Evolutionary conservation across 2,797 vertebrate genomes (phyloP).

Genomic region (Nannoperca australis): DNA sequence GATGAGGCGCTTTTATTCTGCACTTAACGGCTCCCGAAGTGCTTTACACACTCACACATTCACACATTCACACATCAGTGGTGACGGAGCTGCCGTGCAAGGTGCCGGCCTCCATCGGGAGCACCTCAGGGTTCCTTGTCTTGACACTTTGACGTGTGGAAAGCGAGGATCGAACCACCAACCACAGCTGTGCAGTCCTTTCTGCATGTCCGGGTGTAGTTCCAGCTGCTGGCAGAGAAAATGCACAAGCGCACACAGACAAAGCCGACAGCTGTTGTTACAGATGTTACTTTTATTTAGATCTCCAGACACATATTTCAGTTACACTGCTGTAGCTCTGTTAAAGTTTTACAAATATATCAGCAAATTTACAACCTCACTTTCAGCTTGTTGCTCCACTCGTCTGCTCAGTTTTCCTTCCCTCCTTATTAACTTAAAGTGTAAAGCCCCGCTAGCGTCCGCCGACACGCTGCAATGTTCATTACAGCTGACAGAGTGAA

Average conservation of each 20-base stretch:
- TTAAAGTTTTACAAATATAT: conserved; percentile 69
- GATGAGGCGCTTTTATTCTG: too few relatives aligned
- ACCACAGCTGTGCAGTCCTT: too few relatives aligned
- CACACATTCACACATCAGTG: too few relatives aligned
- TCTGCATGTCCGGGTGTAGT: background rate
- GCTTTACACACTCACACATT: too few relatives aligned
- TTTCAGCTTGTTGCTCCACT: background rate
- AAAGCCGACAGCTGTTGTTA: conserved; percentile 32
- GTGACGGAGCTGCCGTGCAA: too few relatives aligned
- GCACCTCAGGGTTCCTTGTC: too few relatives aligned
- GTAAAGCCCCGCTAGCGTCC: conserved; percentile 15
- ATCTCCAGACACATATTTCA: conserved; percentile 74
- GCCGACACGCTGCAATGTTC: background rate
- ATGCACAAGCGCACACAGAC: conserved; percentile 4
- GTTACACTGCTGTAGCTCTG: conserved; percentile 61
- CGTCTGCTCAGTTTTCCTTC: background rate
- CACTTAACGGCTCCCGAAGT: too few relatives aligned
- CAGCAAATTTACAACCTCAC: conserved; percentile 63
- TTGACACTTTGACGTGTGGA: too few relatives aligned
- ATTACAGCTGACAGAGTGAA: background rate
- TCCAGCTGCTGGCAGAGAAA: background rate
- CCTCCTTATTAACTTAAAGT: background rate
- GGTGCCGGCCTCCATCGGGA: too few relatives aligned
- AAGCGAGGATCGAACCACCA: too few relatives aligned
- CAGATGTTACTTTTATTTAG: conserved; percentile 76